Base-by-base conservation (phyloP, 2,113 vertebrate genomes). In the Chrysochloris asiatica region DNA sequence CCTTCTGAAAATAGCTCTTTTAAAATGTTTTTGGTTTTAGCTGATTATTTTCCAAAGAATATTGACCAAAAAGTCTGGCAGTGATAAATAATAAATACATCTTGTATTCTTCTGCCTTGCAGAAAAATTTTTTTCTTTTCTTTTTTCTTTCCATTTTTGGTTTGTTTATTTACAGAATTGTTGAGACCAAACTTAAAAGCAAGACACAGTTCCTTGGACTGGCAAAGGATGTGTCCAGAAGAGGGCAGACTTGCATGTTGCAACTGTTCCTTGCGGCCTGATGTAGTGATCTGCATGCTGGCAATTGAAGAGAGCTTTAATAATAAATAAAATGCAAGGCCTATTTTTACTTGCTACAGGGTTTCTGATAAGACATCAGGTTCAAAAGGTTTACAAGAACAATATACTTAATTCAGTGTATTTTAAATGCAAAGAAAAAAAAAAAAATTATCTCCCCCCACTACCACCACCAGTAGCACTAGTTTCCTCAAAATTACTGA, bases 171-270 rank as follows among this genome's bases (percentile, higher is more conserved):
- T 77, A 71, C n/a, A 3, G 10, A 78, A 78, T 77, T 77, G 24
- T 86, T 71, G 38, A 54, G 45, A 69, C 90, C 13, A 78, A 75
- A 95, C 72, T 87, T 14, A 94, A 71, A 86, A 50, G 45, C 30
- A 26, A 86, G 47, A 80, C 76, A 28, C 45, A 8, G 48, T 47
- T 52, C 30, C 75, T 52, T 59, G 61, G 67, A 28, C 47, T 92
- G 8, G 87, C 11, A 24, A 47, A 63, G 13, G 6, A 28, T 81
- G 24, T 86, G 52, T 3, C 97, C 98, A 98, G 97, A 76, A 98
- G 98, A 98, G 98, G 98, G 98, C 98, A 95, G 28, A 6, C 97
- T 98, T 90, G 89, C 73, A 56, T 88, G 83, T 90, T 0, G 43
- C 11, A 76, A 33, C 54, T 21, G n/a, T 92, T 7, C 2, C n/a